phyloP scores from a whole-genome alignment of 1,140 invertebrate species.

The Teleogryllus occipitalis region DNA sequence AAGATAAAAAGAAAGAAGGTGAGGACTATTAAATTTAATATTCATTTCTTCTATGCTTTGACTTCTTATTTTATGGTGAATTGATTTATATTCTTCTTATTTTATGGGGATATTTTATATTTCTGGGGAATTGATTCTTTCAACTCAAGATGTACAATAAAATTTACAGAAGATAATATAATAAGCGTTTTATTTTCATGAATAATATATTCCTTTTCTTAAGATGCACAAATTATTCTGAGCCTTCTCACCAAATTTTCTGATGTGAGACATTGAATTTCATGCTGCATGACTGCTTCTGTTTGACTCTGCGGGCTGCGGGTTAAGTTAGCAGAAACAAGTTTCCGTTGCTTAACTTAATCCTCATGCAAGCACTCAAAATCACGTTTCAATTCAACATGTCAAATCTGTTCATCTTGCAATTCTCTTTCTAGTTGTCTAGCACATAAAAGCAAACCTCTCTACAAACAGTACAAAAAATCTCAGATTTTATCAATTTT shows the following conservation, averaged over 20 bases:
- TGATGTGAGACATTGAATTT: constrained; percentile 66
- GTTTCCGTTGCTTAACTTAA: constrained; percentile 71
- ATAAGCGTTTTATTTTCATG: not conserved
- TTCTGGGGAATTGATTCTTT: constrained; percentile 18
- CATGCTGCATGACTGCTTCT: constrained; percentile 73
- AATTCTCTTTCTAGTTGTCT: constrained; percentile 89
- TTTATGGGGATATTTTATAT: too few species aligned
- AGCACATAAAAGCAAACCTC: constrained; percentile 20
- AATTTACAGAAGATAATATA: not conserved
- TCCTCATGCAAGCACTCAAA: constrained; percentile 69
- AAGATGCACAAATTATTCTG: not conserved
- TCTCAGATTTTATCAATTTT: not conserved
- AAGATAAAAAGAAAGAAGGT: constrained; percentile 20
- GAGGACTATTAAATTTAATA: not conserved
- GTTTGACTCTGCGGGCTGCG: constrained; percentile 58
- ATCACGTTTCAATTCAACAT: constrained; percentile 61
- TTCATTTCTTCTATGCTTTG: constrained; percentile 16
- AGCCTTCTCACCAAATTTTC: constrained; percentile 63
- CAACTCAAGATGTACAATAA: not conserved
- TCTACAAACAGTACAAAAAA: not conserved
- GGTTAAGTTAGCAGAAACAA: constrained; percentile 60
- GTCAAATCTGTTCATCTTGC: constrained; percentile 67
- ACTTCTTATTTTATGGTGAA: too few species aligned
- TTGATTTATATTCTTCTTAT: too few species aligned
- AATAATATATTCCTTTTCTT: not conserved